These are phyloP conservation scores for Saxidomus purpurata DNA, from an alignment of 1,140 invertebrate genomes.

Conservation along the genomic window DNA sequence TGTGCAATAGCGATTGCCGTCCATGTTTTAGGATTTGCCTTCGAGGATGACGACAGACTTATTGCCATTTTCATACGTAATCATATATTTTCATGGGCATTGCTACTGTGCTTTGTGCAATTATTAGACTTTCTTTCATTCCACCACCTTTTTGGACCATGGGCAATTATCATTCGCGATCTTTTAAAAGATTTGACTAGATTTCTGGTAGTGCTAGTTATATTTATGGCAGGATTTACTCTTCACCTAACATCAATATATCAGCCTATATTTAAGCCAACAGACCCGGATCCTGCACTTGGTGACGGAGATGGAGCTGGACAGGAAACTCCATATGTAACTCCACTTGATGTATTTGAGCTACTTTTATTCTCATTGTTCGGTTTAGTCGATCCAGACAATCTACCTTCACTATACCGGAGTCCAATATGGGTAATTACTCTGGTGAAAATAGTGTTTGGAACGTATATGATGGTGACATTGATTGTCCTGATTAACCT, in stretches of 20 bases:
- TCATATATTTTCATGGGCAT: conserved; percentile 97
- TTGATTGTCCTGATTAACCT: conserved; percentile 99
- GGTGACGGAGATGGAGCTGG: conserved; percentile 78
- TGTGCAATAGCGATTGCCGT: conserved; percentile 96
- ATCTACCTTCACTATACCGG: conserved; percentile 88
- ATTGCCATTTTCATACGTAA: conserved; percentile 95
- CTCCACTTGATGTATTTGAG: conserved; percentile 94
- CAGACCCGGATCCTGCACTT: conserved; percentile 56
- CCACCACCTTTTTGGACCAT: conserved; percentile 99
- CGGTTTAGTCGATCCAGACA: conserved; percentile 95
- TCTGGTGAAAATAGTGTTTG: conserved; percentile 92
- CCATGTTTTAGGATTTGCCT: conserved; percentile 92
- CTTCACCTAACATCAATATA: conserved; percentile 98
- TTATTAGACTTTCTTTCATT: conserved; percentile 97
- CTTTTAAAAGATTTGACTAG: conserved; percentile 93
- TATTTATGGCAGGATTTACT: conserved; percentile 99
- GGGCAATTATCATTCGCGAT: conserved; percentile 92
- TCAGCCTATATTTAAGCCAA: conserved; percentile 91
- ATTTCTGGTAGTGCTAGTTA: conserved; percentile 98
- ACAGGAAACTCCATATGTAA: conserved; percentile 64
- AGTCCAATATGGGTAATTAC: conserved; percentile 88
- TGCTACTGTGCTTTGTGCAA: conserved; percentile 98
- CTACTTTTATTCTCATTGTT: conserved; percentile 99
- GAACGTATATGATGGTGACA: conserved; percentile 98
- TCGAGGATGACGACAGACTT: conserved; percentile 89